These are phyloP conservation scores for Yponomeuta cagnagella DNA, from an alignment of 2,888 invertebrate species.

Conservation along the genomic window DNA sequence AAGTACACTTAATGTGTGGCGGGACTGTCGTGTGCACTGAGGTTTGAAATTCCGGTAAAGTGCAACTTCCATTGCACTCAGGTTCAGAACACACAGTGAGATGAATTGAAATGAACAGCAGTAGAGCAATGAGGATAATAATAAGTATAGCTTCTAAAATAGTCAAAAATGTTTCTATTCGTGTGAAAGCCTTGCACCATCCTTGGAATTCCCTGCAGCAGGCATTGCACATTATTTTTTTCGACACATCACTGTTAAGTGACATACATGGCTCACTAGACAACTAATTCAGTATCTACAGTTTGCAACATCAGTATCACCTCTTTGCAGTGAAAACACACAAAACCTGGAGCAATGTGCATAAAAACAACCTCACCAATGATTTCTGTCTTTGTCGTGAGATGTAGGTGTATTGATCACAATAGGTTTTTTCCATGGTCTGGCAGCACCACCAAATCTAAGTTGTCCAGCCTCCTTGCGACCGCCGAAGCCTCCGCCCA, in stretches of 20 bases:
- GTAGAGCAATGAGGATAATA: conserved; percentile 35
- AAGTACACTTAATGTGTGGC: conserved; percentile 41
- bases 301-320: conserved; percentile 18
- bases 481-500: conserved; percentile 93
- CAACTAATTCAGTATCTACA: conserved; percentile 21
- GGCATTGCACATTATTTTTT: conserved; percentile 46
- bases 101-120: conserved; percentile 50
- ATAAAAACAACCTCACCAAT: too few species aligned
- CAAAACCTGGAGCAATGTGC: too few species aligned
- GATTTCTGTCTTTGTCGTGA: background rate
- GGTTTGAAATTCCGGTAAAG: background rate
- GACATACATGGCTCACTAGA: conserved; percentile 37
- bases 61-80: background rate
- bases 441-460: conserved; percentile 87
- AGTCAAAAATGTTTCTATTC: conserved; percentile 40
- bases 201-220: conserved; percentile 48
- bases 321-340: too few species aligned
- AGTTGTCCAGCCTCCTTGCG: conserved; percentile 91
- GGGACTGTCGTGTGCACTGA: conserved; percentile 13
- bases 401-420: conserved; percentile 20
- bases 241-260: background rate
- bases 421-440: conserved; percentile 84
- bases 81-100: conserved; percentile 35
- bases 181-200: conserved; percentile 60
- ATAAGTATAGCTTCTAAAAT: conserved; percentile 42